Evolutionary conservation across 2,888 invertebrate species (phyloP), one percentile per base, ranked within the genome.

Genomic region (Campopleginae sp.): DNA sequence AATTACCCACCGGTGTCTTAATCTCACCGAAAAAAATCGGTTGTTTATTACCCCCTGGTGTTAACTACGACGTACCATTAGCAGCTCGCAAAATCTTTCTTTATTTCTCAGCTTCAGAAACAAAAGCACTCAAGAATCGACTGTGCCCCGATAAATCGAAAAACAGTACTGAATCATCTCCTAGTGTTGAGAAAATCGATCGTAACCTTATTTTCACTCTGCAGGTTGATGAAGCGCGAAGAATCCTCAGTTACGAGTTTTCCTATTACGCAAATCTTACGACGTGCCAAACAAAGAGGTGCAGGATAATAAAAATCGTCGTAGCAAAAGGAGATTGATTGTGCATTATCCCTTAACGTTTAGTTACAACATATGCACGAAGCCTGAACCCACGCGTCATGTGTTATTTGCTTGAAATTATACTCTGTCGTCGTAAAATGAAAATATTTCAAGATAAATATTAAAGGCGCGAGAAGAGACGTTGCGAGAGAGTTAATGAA

Each of bases 1-100:
- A 91, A 91, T 91, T 90, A 91, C 91, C 90, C 87, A 88, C 89
- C 90, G 87, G 90, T 87, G 90, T 91, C 92, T 92, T 92, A 91
- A 92, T 92, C 92, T 90, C 90, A 88, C 87, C 80, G 88, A 80
- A 83, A 72, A 84, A 91, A 91, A 91, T 90, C 87, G 87, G 71
- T 87, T 88, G 86, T 89, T 89, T 90, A 89, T 90, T 89, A 88
- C 86, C 83, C 85, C 48, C 72, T 68, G 80, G 80, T 77, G 78
- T 31, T 84, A 71, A 68, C 65, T 68, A 80, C 80, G 65, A 44
- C 65, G 65, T 23, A 66, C 82, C 85, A 80, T 85, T 85, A 85
- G 82, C 72, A 38, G 51, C 74, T 65, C 74, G n/a, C 51, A 31
- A 58, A 10, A 14, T 44, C 42, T 79, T 65, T 48, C 74, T 72